Evolutionary conservation across 2,113 vertebrate genomes (phyloP).

Genomic region (Ammospiza nelsoni): DNA sequence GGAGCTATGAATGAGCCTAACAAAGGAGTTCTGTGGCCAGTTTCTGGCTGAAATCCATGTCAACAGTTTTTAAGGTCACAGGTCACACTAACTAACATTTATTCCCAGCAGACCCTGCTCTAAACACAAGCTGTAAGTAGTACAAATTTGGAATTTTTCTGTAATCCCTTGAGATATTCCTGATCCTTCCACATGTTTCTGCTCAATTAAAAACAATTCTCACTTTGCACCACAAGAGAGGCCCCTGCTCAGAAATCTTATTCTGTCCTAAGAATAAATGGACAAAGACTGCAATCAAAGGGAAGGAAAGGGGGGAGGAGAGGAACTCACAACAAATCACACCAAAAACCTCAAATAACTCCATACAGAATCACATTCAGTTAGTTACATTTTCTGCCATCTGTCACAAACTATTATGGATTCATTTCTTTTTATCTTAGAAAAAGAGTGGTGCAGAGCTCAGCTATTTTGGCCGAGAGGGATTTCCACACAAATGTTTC

Average conservation of each 20-base stretch:
- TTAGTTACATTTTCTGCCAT: slow-evolving; percentile 73
- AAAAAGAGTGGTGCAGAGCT: slow-evolving; percentile 46
- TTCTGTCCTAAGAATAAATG: slow-evolving; percentile 75
- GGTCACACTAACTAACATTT: slow-evolving; percentile 99
- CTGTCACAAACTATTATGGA: slow-evolving; percentile 61
- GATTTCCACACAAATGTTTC: slow-evolving; percentile 63
- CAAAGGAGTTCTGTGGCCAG: slow-evolving; percentile 99
- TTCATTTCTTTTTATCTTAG: slow-evolving; percentile 57
- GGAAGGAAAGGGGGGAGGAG: slow-evolving; percentile 66
- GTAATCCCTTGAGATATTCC: slow-evolving; percentile 99
- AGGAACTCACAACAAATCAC: slow-evolving; percentile 76
- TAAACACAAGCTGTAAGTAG: slow-evolving; percentile 95
- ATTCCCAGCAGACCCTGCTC: slow-evolving; percentile 98
- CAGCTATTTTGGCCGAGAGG: slow-evolving; percentile 51
- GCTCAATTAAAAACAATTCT: slow-evolving; percentile 98
- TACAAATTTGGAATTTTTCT: slow-evolving; percentile 91
- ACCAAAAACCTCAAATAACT: slow-evolving; percentile 78
- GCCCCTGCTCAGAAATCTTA: slow-evolving; percentile 74
- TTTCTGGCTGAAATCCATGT: slow-evolving; percentile 97
- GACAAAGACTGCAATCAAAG: slow-evolving; percentile 79
- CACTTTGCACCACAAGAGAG: slow-evolving; percentile 81
- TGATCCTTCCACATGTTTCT: slow-evolving; percentile 99
- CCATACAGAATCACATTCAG: slow-evolving; percentile 70
- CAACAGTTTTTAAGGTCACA: slow-evolving; percentile 97
- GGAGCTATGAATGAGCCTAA: slow-evolving; percentile 98